These are phyloP conservation scores for Boulengeromyrus knoepffleri DNA, from an alignment of 2,113 vertebrate genomes.

Conservation along the genomic window DNA sequence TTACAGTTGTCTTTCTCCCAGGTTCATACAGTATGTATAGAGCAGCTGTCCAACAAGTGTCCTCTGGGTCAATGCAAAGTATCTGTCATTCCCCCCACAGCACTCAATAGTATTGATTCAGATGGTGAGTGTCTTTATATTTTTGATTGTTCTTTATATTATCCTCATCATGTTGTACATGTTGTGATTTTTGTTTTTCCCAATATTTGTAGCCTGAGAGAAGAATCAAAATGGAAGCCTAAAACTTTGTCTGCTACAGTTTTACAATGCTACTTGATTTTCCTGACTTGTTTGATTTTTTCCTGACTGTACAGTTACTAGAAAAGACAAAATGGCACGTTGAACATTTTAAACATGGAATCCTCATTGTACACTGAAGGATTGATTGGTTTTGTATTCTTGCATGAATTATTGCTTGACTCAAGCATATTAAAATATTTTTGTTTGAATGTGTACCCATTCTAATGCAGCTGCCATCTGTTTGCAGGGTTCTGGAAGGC, in stretches of 20 bases:
- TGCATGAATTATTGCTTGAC: not conserved
- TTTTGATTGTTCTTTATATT: not conserved
- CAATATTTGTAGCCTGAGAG: not conserved
- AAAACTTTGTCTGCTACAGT: not conserved
- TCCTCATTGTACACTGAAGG: not conserved
- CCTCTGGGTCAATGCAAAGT: conserved; percentile 95
- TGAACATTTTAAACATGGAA: not conserved
- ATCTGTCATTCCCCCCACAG: conserved; percentile 91
- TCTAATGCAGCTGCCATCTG: not conserved
- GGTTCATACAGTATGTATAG: conserved; percentile 88
- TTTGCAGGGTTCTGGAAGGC: conserved; percentile 92
- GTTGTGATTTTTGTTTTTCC: not conserved
- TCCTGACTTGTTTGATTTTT: not conserved
- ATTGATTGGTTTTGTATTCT: not conserved
- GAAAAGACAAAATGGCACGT: not conserved
- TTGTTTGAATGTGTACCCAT: conserved; percentile 13
- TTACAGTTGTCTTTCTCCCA: conserved; percentile 40
- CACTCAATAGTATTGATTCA: conserved; percentile 96
- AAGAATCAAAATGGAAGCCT: not conserved
- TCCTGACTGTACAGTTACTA: not conserved
- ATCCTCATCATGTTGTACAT: not conserved
- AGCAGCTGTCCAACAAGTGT: conserved; percentile 80
- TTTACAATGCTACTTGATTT: not conserved
- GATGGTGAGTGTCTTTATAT: conserved; percentile 70
- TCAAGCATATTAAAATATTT: not conserved